A percentile compares a stretch with the other conserved stretches of the same genome.
These are phyloP conservation scores for Macquaria australasica DNA, from an alignment of 2,113 vertebrate genomes.

Conservation along the genomic window DNA sequence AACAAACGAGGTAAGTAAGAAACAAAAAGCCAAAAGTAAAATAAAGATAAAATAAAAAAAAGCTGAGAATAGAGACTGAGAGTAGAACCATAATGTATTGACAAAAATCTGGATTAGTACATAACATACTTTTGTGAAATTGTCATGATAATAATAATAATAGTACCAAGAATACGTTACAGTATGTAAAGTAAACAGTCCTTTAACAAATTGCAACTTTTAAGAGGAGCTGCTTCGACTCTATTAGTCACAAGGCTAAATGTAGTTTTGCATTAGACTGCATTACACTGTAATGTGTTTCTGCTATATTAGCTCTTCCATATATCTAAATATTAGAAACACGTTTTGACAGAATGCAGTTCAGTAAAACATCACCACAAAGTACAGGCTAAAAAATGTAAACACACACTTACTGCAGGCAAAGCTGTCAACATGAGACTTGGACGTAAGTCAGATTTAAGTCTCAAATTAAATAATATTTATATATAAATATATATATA, in stretches of 20 bases:
- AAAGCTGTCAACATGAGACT: not conserved
- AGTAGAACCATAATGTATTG: not conserved
- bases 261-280: not conserved
- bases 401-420: not conserved
- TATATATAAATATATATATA: too few relatives aligned
- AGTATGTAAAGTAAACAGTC: not conserved
- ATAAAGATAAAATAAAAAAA: not conserved
- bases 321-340: not conserved
- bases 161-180: not conserved
- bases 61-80: not conserved
- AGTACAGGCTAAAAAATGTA: not conserved
- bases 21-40: not conserved
- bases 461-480: too few relatives aligned
- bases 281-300: not conserved
- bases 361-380: not conserved
- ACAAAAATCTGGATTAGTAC: too few relatives aligned
- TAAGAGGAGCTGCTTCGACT: not conserved
- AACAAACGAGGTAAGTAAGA: too few relatives aligned
- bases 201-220: not conserved
- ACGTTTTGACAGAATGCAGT: not conserved
- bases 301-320: not conserved
- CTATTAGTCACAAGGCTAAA: not conserved
- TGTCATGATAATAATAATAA: not conserved
- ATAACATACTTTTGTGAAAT: not conserved
- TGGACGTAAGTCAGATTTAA: not conserved